Conservation (phyloP, 2,888 invertebrate genomes). For the Emmelina monodactyla region DNA sequence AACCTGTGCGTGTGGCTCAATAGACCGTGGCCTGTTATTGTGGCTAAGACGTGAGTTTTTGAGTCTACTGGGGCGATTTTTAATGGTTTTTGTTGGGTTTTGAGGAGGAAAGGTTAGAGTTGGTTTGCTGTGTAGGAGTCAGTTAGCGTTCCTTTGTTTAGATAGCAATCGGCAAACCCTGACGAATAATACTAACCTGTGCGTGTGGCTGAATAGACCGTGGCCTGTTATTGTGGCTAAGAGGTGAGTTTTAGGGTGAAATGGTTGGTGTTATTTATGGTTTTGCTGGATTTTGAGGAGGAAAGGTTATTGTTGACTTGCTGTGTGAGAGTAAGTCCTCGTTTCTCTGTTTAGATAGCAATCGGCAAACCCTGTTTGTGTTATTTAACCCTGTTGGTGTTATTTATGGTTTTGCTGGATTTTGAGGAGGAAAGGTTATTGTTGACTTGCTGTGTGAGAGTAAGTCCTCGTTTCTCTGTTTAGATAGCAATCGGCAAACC, state of each 20-base stretch:
- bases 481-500: slow-evolving; percentile 73
- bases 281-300: no score
- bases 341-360: slow-evolving; percentile 80
- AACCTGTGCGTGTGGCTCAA: slow-evolving; percentile 80
- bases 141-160: slow-evolving; percentile 79
- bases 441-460: no score
- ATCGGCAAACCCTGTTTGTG: slow-evolving; percentile 64
- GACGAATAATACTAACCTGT: slow-evolving; percentile 63
- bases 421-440: no score
- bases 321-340: no score
- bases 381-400: slow-evolving; percentile 69
- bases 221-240: slow-evolving; percentile 79
- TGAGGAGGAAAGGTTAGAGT: no score
- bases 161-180: slow-evolving; percentile 74
- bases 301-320: no score
- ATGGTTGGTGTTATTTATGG: no score
- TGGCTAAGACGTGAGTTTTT: slow-evolving; percentile 69
- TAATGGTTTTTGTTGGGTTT: no score
- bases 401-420: no score
- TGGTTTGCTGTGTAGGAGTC: no score
- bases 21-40: slow-evolving; percentile 80
- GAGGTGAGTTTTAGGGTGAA: slow-evolving; percentile 47
- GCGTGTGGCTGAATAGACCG: slow-evolving; percentile 81
- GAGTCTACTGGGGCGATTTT: no score
- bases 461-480: slow-evolving; percentile 77